phyloP scores from a whole-genome alignment of 2,888 invertebrate species.

The Girardia tigrina region DNA sequence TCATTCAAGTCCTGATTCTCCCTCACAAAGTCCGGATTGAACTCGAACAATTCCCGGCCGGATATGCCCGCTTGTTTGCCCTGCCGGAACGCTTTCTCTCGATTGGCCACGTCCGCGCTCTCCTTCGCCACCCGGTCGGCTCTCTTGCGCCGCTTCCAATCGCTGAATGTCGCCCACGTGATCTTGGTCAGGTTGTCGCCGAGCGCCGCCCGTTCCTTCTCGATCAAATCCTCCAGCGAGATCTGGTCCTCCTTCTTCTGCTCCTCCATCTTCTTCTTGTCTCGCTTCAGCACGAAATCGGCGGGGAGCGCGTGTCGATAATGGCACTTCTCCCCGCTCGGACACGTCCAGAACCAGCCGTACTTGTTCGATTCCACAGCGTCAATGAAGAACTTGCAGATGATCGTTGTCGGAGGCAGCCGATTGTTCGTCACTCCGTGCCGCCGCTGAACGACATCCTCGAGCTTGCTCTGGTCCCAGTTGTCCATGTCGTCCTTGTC shows the following conservation, averaged over 20 bases:
- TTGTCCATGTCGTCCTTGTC: conserved; percentile 68
- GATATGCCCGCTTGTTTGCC: conserved; percentile 86
- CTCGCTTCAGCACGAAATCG: conserved; percentile 81
- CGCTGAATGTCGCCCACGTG: conserved; percentile 81
- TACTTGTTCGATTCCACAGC: conserved; percentile 94
- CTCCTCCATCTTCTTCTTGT: conserved; percentile 64
- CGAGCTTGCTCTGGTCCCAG: conserved; percentile 90
- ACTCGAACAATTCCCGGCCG: conserved; percentile 96
- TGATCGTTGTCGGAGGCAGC: conserved; percentile 82
- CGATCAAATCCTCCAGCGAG: conserved; percentile 50
- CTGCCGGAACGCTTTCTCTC: conserved; percentile 74
- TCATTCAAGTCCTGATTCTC: conserved; percentile 51
- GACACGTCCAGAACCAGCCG: conserved; percentile 99
- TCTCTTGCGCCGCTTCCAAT: conserved; percentile 87
- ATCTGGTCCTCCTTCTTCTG: conserved; percentile 52
- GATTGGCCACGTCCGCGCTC: conserved; percentile 71
- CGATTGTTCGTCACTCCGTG: conserved; percentile 63
- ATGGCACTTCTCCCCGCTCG: conserved; percentile 73
- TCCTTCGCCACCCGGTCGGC: conserved; percentile 57
- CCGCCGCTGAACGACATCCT: conserved; percentile 86
- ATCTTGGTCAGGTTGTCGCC: conserved; percentile 70
- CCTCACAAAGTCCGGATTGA: conserved; percentile 80
- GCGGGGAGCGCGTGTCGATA: conserved; percentile 79
- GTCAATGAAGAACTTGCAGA: conserved; percentile 90
- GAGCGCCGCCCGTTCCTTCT: conserved; percentile 71